These are phyloP conservation scores for Wasmannia auropunctata DNA, from an alignment of 1,140 invertebrate genomes.

Conservation along the genomic window DNA sequence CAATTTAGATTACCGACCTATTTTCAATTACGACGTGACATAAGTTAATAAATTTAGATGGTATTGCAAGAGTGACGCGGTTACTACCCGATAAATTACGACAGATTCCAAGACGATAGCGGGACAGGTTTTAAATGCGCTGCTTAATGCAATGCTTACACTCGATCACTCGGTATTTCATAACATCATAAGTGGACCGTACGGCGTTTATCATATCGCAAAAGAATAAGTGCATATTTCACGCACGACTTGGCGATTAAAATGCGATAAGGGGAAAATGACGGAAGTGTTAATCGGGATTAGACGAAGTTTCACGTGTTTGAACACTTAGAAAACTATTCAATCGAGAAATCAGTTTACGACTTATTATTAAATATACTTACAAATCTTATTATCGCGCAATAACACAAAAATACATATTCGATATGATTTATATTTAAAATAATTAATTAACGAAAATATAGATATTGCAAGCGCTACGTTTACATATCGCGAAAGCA, in stretches of 20 bases:
- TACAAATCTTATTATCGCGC: too few relatives aligned
- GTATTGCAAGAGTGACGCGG: not conserved
- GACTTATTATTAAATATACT: too few relatives aligned
- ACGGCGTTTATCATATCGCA: conserved; percentile 37
- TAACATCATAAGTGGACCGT: conserved; percentile 49
- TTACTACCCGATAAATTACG: conserved; percentile 37
- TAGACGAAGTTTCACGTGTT: not conserved
- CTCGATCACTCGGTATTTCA: conserved; percentile 48
- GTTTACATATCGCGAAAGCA: not conserved
- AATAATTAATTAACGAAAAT: not conserved
- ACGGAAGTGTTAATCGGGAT: not conserved
- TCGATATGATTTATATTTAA: not conserved
- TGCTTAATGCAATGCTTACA: conserved; percentile 34
- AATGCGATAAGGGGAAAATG: conserved; percentile 3
- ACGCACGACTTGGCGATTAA: not conserved
- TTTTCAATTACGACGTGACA: conserved; percentile 45
- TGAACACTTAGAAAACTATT: not conserved
- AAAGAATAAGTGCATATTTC: conserved; percentile 28
- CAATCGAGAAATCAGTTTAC: not conserved
- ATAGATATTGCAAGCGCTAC: not conserved
- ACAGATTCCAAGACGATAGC: conserved; percentile 45
- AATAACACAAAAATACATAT: not conserved
- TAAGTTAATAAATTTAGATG: conserved; percentile 30
- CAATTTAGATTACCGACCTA: conserved; percentile 31
- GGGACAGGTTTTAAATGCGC: conserved; percentile 40